Base-by-base conservation (phyloP, 2,797 vertebrate species). In the Sarcoramphus papa region DNA sequence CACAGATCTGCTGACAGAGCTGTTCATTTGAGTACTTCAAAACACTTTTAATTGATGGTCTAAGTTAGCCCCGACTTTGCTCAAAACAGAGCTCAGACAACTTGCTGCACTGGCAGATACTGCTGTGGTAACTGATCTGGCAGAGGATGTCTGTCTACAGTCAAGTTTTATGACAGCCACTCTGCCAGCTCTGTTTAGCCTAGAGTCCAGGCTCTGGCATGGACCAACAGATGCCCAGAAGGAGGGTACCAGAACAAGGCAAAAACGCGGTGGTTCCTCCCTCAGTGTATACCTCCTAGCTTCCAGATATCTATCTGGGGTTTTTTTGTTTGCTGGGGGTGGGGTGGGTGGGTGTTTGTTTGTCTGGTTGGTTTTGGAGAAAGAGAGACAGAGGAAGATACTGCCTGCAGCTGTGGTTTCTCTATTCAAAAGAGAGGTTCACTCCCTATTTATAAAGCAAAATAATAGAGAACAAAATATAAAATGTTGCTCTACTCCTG, bases 1-100 rank as follows among this genome's bases (percentile, higher is more conserved):
- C 79, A 59, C 56, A 67, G 88, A 64, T 35, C 54, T 91, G 82
- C 95, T 91, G 88, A 77, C 82, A 95, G 68, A 90, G 72, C 41
- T 80, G 82, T 10, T 77, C 73, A 72, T 73, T 3, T 37, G 37
- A 94, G 64, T 60, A 72, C 64, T 92, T 63, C 75, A 76, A 77
- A 92, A 76, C 79, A 63, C 31, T 88, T 85, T 18, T 74, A 93
- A 88, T 0, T 83, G 60, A 56, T 33, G 68, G 60, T 48, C 79
- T 60, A 77, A 83, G 82, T 45, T 74, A 92, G 68, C 60, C 56
- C 82, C 64, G 95, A 56, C 82, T 94, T 85, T 35, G 79, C 75
- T 74, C 90, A 85, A 56, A 95, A 20, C 75, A 68, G 57, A 84
- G 40, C 56, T 67, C 60, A 23, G 51, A 14, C 50, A 79, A 11